Evolutionary conservation across 2,113 vertebrate genomes (phyloP), one percentile per base, ranked within the genome.

Genomic region (Salvelinus fontinalis): DNA sequence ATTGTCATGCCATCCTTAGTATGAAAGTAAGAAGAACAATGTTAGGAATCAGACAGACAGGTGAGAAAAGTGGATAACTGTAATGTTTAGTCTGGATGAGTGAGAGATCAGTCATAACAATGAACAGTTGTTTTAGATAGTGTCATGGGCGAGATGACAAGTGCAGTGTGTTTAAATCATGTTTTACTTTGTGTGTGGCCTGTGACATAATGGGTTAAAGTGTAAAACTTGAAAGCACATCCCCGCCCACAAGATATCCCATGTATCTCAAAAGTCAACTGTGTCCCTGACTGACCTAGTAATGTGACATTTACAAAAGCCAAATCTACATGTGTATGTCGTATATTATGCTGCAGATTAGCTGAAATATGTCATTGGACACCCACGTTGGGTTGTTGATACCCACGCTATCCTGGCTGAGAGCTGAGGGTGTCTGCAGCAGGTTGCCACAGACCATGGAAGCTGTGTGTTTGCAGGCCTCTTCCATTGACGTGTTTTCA

Each of bases 401-500:
- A 62, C 24, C 24, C 22, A 67, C 26, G 12, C 24, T 67, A 26
- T 13, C 65, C 22, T 26, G 20, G 7, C 22, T 64, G 3, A 8
- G 11, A 64, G 12, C 26, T 66, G 64, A 66, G 64, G 5, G 26
- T 66, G 5, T 66, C 22, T 66, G 64, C 11, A 29, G 26, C 22
- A 27, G 26, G 64, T 66, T 29, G 64, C 26, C 29, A 24, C 64
- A 66, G 64, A 22, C 12, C 8, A 5, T 6, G 8, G 20, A 44
- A 44, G 68, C 39, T 49, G 68, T 70, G 27, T 18, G 39, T 48
- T 24, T 70, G 68, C 68, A 22, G 34, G n/a, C 39, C 68, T 70
- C 4, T 70, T 8, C 9, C 68, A 9, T 3, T 22, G 22, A 18
- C 5, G 1, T 44, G 18, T 9, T 49, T 64, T 48, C 7, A n/a